Evolutionary conservation across 2,113 vertebrate genomes (phyloP).

Genomic region (Microtus richardsoni): DNA sequence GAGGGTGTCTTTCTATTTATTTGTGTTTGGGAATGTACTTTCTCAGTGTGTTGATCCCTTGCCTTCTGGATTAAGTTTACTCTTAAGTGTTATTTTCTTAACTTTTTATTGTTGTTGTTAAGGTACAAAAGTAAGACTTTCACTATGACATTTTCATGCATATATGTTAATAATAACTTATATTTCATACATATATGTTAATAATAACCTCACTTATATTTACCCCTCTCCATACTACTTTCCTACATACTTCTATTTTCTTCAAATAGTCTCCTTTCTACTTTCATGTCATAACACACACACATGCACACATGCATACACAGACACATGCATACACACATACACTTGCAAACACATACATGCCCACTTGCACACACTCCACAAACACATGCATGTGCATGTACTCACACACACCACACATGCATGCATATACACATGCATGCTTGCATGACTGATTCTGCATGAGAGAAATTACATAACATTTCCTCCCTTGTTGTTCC

Average conservation of each 20-base stretch:
- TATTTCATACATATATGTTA: no score
- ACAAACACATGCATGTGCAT: background rate
- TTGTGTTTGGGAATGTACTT: background rate
- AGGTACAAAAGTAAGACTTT: no score
- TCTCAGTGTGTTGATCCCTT: background rate
- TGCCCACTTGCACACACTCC: background rate
- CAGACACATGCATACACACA: no score
- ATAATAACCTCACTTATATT: background rate
- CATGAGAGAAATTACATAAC: background rate
- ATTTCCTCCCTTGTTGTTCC: background rate
- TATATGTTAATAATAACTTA: no score
- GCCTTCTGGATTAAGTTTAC: background rate
- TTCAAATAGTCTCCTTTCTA: background rate
- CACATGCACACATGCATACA: background rate
- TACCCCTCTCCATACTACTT: background rate
- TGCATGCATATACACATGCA: background rate
- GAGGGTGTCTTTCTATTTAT: background rate
- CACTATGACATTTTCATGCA: background rate
- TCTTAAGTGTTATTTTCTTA: background rate
- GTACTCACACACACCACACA: background rate
- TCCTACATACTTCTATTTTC: background rate
- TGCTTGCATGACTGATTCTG: no score
- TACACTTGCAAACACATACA: background rate
- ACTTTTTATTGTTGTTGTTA: background rate
- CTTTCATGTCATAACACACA: background rate